phyloP scores from a whole-genome alignment of 2,113 vertebrate species.

The Siphamia tubifer region DNA sequence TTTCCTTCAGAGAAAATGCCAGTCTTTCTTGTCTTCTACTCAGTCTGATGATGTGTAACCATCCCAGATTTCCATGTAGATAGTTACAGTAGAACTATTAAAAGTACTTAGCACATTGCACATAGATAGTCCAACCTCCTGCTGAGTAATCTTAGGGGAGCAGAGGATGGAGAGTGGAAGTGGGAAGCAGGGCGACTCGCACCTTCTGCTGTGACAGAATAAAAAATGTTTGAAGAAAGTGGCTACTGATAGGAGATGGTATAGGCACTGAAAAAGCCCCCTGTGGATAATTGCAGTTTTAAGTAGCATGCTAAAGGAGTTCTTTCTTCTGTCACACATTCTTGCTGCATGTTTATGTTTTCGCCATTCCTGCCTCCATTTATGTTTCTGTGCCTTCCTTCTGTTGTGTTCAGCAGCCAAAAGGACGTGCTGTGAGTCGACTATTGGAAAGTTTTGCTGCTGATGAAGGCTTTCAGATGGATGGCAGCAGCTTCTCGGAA shows the following conservation, averaged over 20 bases:
- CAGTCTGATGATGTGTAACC: slow-evolving; percentile 1
- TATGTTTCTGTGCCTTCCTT: slow-evolving; percentile 16
- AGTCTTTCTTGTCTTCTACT: not conserved
- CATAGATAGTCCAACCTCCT: slow-evolving; percentile 45
- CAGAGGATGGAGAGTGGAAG: not conserved
- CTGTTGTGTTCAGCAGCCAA: slow-evolving; percentile 69
- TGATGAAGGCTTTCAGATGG: slow-evolving; percentile 91
- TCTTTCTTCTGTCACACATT: slow-evolving; percentile 20
- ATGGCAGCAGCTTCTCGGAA: slow-evolving; percentile 92
- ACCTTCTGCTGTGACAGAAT: slow-evolving; percentile 42
- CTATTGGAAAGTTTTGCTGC: slow-evolving; percentile 92
- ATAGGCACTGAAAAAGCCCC: slow-evolving; percentile 22
- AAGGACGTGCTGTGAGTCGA: slow-evolving; percentile 89
- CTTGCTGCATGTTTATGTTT: slow-evolving; percentile 12
- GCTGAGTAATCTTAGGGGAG: slow-evolving; percentile 39
- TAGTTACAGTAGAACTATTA: slow-evolving; percentile 45
- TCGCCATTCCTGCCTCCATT: slow-evolving; percentile 7
- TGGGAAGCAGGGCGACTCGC: slow-evolving; percentile 21
- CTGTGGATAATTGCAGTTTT: slow-evolving; percentile 21
- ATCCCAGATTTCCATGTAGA: slow-evolving; percentile 26
- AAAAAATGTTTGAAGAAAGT: slow-evolving; percentile 16
- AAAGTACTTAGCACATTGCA: slow-evolving; percentile 48
- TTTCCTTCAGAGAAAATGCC: not conserved
- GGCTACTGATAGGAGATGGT: slow-evolving; percentile 11
- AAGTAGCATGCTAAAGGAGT: slow-evolving; percentile 21